These are phyloP conservation scores for Heliangelus exortis DNA, from an alignment of 2,797 vertebrate genomes.

Conservation along the genomic window DNA sequence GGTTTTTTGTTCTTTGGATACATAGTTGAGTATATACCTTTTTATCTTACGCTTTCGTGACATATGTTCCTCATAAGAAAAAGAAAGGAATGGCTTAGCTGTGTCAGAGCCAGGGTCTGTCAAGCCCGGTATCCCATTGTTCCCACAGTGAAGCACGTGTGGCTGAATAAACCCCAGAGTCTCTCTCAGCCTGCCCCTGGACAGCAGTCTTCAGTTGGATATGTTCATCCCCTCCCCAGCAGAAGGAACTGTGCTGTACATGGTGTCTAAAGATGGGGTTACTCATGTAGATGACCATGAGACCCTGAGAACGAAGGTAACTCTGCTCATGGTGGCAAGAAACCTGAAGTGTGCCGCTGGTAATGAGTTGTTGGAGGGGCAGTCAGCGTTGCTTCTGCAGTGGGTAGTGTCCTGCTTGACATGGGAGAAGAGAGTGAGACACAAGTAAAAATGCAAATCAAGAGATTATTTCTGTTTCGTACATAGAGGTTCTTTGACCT, in stretches of 20 bases:
- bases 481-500: background rate
- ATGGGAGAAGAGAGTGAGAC: background rate
- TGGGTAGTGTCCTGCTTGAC: background rate
- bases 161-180: background rate
- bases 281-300: accelerated
- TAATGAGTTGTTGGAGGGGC: background rate
- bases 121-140: background rate
- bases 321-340: background rate
- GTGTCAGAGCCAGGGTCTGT: background rate
- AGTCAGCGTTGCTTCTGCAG: background rate
- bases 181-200: background rate
- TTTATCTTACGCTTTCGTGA: background rate
- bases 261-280: background rate
- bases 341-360: background rate
- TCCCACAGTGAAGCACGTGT: accelerated
- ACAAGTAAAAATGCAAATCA: background rate
- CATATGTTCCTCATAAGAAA: background rate
- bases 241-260: background rate
- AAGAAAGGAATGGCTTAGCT: background rate
- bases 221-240: background rate
- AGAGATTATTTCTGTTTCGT: background rate
- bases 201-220: background rate
- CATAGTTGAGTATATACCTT: background rate
- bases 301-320: background rate
- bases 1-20: background rate